Conservation (phyloP, 2,113 vertebrate genomes). For the Cephalophus harveyi region DNA sequence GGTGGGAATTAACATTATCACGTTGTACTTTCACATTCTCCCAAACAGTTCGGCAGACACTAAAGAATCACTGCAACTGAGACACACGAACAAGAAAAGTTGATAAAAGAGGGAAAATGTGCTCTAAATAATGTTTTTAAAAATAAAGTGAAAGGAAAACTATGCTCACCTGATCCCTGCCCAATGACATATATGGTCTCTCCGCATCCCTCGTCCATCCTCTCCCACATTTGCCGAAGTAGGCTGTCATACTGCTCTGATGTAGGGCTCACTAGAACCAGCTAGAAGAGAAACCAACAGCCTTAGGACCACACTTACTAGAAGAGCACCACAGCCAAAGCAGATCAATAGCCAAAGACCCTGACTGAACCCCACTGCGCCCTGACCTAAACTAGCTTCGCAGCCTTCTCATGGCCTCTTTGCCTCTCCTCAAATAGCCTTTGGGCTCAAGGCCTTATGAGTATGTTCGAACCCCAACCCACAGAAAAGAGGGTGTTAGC, state of each 20-base stretch:
- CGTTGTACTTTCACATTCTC: background rate
- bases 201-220: constrained; percentile 97
- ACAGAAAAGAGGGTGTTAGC: background rate
- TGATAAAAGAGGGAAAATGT: background rate
- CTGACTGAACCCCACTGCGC: background rate
- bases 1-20: background rate
- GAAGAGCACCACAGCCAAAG: background rate
- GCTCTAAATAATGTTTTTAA: constrained; percentile 32
- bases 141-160: constrained; percentile 67
- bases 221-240: constrained; percentile 93
- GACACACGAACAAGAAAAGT: background rate
- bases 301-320: constrained; percentile 62
- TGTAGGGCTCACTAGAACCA: constrained; percentile 96
- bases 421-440: background rate
- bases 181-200: constrained; percentile 99
- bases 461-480: background rate
- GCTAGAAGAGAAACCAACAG: constrained; percentile 82
- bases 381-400: background rate
- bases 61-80: background rate
- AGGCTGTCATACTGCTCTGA: constrained; percentile 98
- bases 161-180: constrained; percentile 94
- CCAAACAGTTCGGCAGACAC: background rate
- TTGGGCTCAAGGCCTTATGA: background rate
- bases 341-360: background rate
- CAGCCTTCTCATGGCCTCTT: background rate